Evolutionary conservation across 2,797 vertebrate species (phyloP), one percentile per base, ranked within the genome.

Genomic region (Aselliscus stoliczkanus): DNA sequence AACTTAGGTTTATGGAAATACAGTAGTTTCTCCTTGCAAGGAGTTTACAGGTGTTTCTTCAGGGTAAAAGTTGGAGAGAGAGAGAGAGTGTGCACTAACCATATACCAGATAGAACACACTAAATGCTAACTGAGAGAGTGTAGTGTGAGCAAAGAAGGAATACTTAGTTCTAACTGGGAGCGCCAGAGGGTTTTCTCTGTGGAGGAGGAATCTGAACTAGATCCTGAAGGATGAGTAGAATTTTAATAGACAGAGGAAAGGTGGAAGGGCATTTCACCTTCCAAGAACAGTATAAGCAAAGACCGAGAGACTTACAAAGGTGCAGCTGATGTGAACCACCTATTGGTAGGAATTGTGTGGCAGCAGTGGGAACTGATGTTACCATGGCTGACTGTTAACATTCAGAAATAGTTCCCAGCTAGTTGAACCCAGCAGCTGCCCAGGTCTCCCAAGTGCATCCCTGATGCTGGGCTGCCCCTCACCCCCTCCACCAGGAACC

Each of bases 121-220:
- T 2, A 13, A 50, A 4, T 11, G 37, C 56, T 60, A 12, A 0
- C 1, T 8, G n/a, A 73, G 21, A 12, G 27, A 31, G 4, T 5
- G 12, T 3, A 17, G 6, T 14, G 47, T 9, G 42, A 64, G n/a
- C 31, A 13, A 60, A 27, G 15, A n/a, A 54, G 25, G 39, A 77
- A 6, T 5, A 1, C 44, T 95, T 44, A 31, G n/a, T 27, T 37
- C 42, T 73, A 27, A 2, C 29, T 20, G 47, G 29, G 27, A 52
- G 64, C 72, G 15, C 9, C 14, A 44, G 80, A n/a, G 12, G 44
- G 25, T 42, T 64, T 44, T 81, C 44, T 64, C 18, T 34, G 65
- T 58, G 39, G 56, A 27, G 23, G 13, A 29, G 58, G 52, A 83
- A n/a, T 52, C 15, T 12, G 9, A 75, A 65, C 12, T 62, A 50